phyloP scores from a whole-genome alignment of 2,113 vertebrate genomes.

The Lamprologus sp. region DNA sequence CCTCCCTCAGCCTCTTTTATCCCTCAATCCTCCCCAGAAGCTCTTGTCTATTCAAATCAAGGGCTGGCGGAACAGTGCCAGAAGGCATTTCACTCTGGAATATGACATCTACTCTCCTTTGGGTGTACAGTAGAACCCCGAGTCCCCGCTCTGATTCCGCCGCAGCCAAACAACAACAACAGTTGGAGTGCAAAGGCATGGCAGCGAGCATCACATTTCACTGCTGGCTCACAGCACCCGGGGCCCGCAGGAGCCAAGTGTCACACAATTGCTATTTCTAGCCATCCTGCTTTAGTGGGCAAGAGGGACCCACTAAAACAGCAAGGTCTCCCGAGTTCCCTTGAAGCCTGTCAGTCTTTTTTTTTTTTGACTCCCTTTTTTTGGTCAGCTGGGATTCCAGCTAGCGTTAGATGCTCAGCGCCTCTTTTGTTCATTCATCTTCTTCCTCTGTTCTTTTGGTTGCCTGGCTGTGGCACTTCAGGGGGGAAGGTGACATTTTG shows the following conservation, averaged over 20 bases:
- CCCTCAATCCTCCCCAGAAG: slow-evolving; percentile 54
- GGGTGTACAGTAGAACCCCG: slow-evolving; percentile 35
- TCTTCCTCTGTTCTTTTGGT: background rate
- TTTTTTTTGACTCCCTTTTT: background rate
- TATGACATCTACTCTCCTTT: slow-evolving; percentile 51
- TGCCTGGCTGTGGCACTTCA: background rate
- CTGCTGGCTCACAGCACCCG: background rate
- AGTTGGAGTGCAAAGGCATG: slow-evolving; percentile 18
- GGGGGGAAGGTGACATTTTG: slow-evolving; percentile 15
- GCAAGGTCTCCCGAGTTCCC: slow-evolving; percentile 11
- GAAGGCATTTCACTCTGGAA: slow-evolving; percentile 56
- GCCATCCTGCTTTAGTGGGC: background rate
- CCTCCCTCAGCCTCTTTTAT: slow-evolving; percentile 42
- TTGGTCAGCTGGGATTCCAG: background rate
- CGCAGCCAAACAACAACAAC: slow-evolving; percentile 50
- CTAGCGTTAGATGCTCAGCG: background rate
- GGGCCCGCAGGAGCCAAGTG: slow-evolving; percentile 46
- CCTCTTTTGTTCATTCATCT: background rate
- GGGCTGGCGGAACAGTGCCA: slow-evolving; percentile 43
- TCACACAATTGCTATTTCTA: slow-evolving; percentile 52
- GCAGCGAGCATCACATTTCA: slow-evolving; percentile 28
- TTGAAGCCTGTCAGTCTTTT: slow-evolving; percentile 39
- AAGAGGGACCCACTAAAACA: slow-evolving; percentile 25
- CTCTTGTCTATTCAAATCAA: slow-evolving; percentile 65
- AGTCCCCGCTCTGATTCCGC: slow-evolving; percentile 46